Conservation (phyloP, 2,888 invertebrate species). For the Chironomus tentans region DNA sequence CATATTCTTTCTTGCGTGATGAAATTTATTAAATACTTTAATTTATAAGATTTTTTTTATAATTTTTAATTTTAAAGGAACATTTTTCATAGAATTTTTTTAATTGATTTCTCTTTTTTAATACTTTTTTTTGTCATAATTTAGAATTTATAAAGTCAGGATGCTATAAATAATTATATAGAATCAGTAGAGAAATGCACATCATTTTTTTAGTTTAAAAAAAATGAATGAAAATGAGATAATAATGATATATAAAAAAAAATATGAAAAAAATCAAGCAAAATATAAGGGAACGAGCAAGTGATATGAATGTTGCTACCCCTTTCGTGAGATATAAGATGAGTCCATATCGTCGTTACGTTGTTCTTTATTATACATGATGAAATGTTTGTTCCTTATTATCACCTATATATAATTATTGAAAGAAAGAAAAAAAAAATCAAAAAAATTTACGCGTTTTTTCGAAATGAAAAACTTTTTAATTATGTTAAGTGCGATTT, state of each 20-base stretch:
- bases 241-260: background rate
- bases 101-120: background rate
- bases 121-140: background rate
- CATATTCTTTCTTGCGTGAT: background rate
- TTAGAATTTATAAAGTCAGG: background rate
- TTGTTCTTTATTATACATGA: slow-evolving; percentile 13
- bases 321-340: background rate
- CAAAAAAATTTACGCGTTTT: background rate
- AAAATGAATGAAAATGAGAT: background rate
- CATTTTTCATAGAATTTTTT: background rate
- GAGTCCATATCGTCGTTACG: slow-evolving; percentile 20
- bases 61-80: background rate
- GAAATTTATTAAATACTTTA: background rate
- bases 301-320: background rate
- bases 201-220: background rate
- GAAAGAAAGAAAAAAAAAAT: background rate
- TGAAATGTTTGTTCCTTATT: slow-evolving; percentile 26
- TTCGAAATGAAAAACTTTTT: background rate
- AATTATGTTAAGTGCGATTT: background rate
- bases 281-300: background rate
- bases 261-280: background rate
- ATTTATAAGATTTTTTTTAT: background rate
- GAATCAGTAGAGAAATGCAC: background rate
- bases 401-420: background rate
- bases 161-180: background rate